Percentiles rank a stretch among this genome's conserved stretches.
phyloP scores from a whole-genome alignment of 2,888 invertebrate genomes.

The Diarsia dahlii region DNA sequence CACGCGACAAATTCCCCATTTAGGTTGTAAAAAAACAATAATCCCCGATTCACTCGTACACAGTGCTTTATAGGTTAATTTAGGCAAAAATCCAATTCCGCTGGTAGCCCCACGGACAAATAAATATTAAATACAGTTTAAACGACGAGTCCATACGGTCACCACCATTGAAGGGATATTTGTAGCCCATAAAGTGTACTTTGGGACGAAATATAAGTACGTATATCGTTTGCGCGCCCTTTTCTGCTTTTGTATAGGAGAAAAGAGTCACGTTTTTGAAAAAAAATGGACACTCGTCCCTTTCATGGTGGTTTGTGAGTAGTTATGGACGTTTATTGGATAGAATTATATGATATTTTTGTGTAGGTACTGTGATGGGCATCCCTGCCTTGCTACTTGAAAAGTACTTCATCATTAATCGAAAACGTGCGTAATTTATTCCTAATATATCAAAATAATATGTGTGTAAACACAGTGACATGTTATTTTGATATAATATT shows the following conservation, averaged over 20 bases:
- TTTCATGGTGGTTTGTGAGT: conserved; percentile 28
- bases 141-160: conserved; percentile 52
- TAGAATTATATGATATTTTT: conserved; percentile 17
- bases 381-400: not conserved
- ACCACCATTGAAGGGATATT: conserved; percentile 52
- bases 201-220: conserved; percentile 31
- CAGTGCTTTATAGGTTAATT: conserved; percentile 62
- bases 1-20: conserved; percentile 45
- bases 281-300: conserved; percentile 36
- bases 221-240: conserved; percentile 12
- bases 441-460: no score
- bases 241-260: conserved; percentile 26
- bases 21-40: conserved; percentile 63
- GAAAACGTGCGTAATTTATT: not conserved
- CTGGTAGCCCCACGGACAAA: conserved; percentile 56
- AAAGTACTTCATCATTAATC: not conserved
- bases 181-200: conserved; percentile 54
- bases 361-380: not conserved
- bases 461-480: no score
- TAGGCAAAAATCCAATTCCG: conserved; percentile 60
- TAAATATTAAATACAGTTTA: conserved; percentile 66
- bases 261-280: conserved; percentile 37
- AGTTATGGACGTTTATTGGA: conserved; percentile 7
- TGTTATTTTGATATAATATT: no score
- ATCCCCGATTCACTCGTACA: conserved; percentile 61